Conservation (phyloP, 2,797 vertebrate genomes). For the Xiphorhynchus erythropygius region DNA sequence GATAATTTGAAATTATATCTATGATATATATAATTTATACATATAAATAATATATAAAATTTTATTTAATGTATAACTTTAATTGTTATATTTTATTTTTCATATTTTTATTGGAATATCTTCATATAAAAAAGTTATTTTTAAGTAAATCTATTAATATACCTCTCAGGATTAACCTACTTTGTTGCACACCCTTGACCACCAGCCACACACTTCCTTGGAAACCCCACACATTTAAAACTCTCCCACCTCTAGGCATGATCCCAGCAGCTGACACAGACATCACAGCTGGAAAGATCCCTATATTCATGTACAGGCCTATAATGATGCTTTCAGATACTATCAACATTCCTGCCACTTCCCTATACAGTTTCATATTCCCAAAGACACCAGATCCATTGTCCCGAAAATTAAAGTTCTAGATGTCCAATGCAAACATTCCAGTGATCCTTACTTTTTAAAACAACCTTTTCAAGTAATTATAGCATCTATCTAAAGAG, state of each 20-base stretch:
- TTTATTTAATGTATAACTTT: no score
- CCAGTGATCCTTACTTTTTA: not conserved
- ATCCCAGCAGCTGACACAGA: not conserved
- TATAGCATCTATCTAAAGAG: not conserved
- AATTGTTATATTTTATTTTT: not conserved
- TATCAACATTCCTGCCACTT: not conserved
- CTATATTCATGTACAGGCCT: accelerated
- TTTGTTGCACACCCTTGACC: not conserved
- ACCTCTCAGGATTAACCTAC: not conserved
- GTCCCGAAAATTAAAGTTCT: not conserved
- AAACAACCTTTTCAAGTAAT: not conserved
- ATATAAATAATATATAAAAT: not conserved
- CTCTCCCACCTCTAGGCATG: not conserved
- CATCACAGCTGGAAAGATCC: not conserved
- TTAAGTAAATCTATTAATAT: not conserved
- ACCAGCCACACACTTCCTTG: not conserved
- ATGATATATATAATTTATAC: not conserved
- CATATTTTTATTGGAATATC: not conserved
- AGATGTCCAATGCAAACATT: not conserved
- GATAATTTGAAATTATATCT: not conserved
- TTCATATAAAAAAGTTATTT: not conserved
- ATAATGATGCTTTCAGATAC: not conserved
- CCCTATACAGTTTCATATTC: not conserved
- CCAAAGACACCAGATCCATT: not conserved
- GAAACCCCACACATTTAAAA: not conserved